phyloP scores from a whole-genome alignment of 2,888 invertebrate species.

The Mythimna ferrago region DNA sequence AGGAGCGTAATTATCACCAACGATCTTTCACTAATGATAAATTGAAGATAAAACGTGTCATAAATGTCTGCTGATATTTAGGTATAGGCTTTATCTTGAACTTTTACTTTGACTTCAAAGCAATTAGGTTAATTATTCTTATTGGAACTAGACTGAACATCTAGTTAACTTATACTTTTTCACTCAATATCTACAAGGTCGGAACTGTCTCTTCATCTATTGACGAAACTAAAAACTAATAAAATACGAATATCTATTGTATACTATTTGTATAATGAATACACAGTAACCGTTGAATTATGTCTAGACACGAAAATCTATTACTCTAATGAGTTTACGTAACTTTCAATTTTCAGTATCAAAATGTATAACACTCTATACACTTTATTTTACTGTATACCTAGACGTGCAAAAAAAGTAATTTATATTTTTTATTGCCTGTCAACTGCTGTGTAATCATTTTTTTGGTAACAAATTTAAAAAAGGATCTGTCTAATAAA shows the following conservation, averaged over 20 bases:
- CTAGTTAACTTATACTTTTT: not conserved
- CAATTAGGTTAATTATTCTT: conserved; percentile 1
- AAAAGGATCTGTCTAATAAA: too few relatives aligned
- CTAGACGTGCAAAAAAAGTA: not conserved
- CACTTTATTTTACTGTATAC: not conserved
- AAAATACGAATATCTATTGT: conserved; percentile 21
- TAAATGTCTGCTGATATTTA: not conserved
- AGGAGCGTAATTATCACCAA: not conserved
- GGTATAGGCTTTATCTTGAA: not conserved
- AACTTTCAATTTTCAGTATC: conserved; percentile 16
- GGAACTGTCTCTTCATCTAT: conserved; percentile 16
- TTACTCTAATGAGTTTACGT: conserved; percentile 15
- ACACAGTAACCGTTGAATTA: conserved; percentile 10
- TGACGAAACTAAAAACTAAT: conserved; percentile 20
- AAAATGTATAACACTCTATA: not conserved
- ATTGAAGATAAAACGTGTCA: not conserved
- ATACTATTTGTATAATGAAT: conserved; percentile 12
- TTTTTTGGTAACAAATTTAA: too few relatives aligned
- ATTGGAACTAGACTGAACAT: not conserved
- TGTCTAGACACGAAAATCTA: conserved; percentile 45
- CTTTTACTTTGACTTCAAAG: not conserved
- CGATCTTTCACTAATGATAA: not conserved
- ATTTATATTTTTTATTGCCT: not conserved
- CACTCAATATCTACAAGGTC: conserved; percentile 35
- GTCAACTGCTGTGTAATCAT: not conserved